These are phyloP conservation scores for Procavia capensis DNA, from an alignment of 2,113 vertebrate species.

Conservation along the genomic window DNA sequence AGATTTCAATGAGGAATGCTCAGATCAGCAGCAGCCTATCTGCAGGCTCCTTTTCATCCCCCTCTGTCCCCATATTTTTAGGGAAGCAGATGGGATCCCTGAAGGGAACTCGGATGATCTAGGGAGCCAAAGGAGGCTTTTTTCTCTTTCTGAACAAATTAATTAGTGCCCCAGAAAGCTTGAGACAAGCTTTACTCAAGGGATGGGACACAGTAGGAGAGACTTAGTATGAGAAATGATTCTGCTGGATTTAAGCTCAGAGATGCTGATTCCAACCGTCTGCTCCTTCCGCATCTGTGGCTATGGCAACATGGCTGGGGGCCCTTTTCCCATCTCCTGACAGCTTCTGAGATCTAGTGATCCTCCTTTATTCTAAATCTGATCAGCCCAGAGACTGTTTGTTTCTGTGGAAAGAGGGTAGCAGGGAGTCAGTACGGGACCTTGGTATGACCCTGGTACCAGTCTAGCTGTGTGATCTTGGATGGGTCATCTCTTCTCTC, in stretches of 20 bases:
- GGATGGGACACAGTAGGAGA: not conserved
- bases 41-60: not conserved
- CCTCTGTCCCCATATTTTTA: not conserved
- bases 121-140: not conserved
- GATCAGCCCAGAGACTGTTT: not conserved
- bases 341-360: not conserved
- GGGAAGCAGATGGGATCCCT: not conserved
- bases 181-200: not conserved
- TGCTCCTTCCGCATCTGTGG: not conserved
- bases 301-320: not conserved
- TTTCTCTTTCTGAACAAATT: slow-evolving; percentile 4
- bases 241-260: not conserved
- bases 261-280: not conserved
- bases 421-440: not conserved
- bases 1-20: not conserved
- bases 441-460: not conserved
- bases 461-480: not conserved
- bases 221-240: not conserved
- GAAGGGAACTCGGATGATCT: not conserved
- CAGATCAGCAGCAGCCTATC: not conserved
- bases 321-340: not conserved
- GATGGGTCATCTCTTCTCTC: not conserved
- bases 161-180: not conserved
- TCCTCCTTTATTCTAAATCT: not conserved
- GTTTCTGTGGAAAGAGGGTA: not conserved